Evolutionary conservation across 92 coral and sea anemone genomes (phyloP).

Genomic region (Plumapathes pennacea): DNA sequence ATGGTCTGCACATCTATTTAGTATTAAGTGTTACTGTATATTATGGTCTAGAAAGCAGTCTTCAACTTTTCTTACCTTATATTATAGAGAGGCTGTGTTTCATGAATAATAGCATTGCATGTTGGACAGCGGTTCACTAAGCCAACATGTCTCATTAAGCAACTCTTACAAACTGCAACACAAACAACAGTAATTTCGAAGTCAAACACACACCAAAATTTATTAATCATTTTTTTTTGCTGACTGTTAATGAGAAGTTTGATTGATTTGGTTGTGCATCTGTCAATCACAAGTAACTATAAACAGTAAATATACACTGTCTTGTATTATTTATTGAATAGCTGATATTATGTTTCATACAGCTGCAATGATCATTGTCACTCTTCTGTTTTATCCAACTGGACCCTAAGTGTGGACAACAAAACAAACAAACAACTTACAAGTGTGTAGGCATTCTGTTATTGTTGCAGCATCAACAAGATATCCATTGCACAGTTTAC

Average conservation of each 20-base stretch:
- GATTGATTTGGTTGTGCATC: background rate
- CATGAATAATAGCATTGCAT: slow-evolving; percentile 76
- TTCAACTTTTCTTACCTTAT: slow-evolving; percentile 54
- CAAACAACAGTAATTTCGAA: background rate
- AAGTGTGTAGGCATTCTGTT: slow-evolving; percentile 92
- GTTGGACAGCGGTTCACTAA: slow-evolving; percentile 83
- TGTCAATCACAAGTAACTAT: too few relatives aligned
- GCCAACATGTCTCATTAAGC: slow-evolving; percentile 80
- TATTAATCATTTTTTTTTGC: background rate
- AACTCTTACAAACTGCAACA: slow-evolving; percentile 91
- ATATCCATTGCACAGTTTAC: slow-evolving; percentile 92
- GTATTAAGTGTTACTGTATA: too few relatives aligned
- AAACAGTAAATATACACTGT: too few relatives aligned
- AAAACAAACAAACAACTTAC: too few relatives aligned
- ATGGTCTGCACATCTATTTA: too few relatives aligned
- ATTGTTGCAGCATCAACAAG: slow-evolving; percentile 89
- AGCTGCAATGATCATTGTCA: too few relatives aligned
- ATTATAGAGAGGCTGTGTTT: slow-evolving; percentile 85
- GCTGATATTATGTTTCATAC: too few relatives aligned
- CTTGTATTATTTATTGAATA: too few relatives aligned
- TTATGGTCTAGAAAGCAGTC: too few relatives aligned
- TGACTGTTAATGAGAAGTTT: background rate
- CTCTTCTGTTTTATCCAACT: too few relatives aligned
- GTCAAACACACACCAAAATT: background rate
- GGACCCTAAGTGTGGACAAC: too few relatives aligned